Conservation (phyloP, 2,797 vertebrate species). For the Carapus acus region DNA sequence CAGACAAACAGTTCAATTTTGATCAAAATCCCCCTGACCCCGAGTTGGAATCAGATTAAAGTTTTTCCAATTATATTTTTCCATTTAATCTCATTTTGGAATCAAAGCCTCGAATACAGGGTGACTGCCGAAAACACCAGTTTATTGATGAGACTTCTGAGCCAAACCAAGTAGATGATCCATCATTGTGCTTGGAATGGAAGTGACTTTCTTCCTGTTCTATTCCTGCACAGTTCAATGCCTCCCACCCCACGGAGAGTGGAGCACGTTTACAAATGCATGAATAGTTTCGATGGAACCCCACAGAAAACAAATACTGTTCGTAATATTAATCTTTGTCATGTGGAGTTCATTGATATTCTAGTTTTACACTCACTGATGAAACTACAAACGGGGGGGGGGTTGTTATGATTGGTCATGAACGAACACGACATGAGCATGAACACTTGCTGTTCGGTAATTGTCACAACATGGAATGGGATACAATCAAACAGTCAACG, state of each 20-base stretch:
- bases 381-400: slow-evolving; percentile 28
- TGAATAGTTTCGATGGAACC: slow-evolving; percentile 25
- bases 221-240: slow-evolving; percentile 27
- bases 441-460: slow-evolving; percentile 55
- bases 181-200: slow-evolving; percentile 44
- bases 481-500: slow-evolving; percentile 32
- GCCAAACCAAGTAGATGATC: slow-evolving; percentile 43
- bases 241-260: slow-evolving; percentile 34
- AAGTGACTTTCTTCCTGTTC: slow-evolving; percentile 32
- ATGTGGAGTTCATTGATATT: slow-evolving; percentile 44
- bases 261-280: slow-evolving; percentile 37
- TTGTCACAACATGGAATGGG: slow-evolving; percentile 41
- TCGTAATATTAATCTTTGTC: slow-evolving; percentile 28
- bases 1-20: slow-evolving; percentile 27
- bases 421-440: slow-evolving; percentile 32
- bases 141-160: slow-evolving; percentile 52
- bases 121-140: slow-evolving; percentile 25
- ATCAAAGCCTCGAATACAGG: slow-evolving; percentile 35
- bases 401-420: slow-evolving; percentile 46
- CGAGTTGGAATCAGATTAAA: slow-evolving; percentile 34
- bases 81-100: slow-evolving; percentile 29
- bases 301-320: slow-evolving; percentile 47
- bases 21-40: slow-evolving; percentile 25
- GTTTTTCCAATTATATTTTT: slow-evolving; percentile 33
- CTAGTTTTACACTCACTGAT: slow-evolving; percentile 43